Evolutionary conservation across 1,140 invertebrate genomes (phyloP), one percentile per base, ranked within the genome.

Genomic region (Drusus annulatus): DNA sequence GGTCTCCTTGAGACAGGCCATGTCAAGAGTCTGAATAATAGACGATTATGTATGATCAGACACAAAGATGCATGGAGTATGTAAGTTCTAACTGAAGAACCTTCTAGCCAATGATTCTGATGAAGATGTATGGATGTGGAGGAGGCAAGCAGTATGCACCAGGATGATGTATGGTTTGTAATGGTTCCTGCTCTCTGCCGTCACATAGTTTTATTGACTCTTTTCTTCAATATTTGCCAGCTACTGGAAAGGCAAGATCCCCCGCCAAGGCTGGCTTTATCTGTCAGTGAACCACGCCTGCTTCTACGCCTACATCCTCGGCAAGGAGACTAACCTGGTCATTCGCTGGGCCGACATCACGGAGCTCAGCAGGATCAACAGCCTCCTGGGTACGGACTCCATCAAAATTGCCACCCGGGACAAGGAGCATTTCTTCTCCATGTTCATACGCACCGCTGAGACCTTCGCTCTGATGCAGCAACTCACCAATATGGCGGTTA

Each of bases 401-500:
- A 96, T 98, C 56, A 93, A 92, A 87, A 93, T 98, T 5, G 92
- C 93, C 16, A 98, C 97, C 2, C 91, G 96, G 84, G 94, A 96
- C 85, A 92, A 91, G 82, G 93, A 94, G 92, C 94, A 96, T 90
- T 92, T 94, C 86, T 98, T 98, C 89, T 96, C 95, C 23, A 94
- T 99, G 93, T 95, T 99, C 85, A 87, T 97, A 65, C 95, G 94
- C 84, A 96, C 96, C 86, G 93, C 92, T 54, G 97, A 99, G 88
- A 97, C 97, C 0, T 98, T 95, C 89, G 91, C 92, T 56, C 87
- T 99, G 76, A 98, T 99, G 94, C 94, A 98, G 85, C 98, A 99
- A 89, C 90, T 99, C 51, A 96, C 96, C 62, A 99, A 99, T 90
- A 94, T 99, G 89, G 98, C 98, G 58, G 98, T 99, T 93, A 97